phyloP scores from a whole-genome alignment of 2,888 invertebrate species.

The Xanthostigma xanthostigma region DNA sequence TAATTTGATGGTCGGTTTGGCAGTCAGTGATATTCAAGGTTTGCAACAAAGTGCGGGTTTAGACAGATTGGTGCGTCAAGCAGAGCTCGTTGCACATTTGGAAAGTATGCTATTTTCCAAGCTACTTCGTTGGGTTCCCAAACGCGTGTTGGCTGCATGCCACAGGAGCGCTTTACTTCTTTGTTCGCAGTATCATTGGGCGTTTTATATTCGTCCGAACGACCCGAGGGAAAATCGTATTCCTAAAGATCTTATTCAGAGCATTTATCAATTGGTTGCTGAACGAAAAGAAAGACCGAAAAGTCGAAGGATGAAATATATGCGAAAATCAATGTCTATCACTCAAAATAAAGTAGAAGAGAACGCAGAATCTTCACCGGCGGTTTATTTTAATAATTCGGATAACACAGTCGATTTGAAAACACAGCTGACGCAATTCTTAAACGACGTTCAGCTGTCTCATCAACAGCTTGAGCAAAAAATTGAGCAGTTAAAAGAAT shows the following conservation, averaged over 20 bases:
- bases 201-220: slow-evolving; percentile 63
- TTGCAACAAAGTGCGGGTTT: slow-evolving; percentile 65
- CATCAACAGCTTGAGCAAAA: slow-evolving; percentile 5
- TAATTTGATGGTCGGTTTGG: slow-evolving; percentile 69
- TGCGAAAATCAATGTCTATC: slow-evolving; percentile 28
- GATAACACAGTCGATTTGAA: not conserved
- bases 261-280: slow-evolving; percentile 58
- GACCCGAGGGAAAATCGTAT: slow-evolving; percentile 67
- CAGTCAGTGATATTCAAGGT: slow-evolving; percentile 75
- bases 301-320: slow-evolving; percentile 33
- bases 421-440: slow-evolving; percentile 6
- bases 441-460: slow-evolving; percentile 6
- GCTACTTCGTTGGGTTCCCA: slow-evolving; percentile 40
- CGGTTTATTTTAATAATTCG: slow-evolving; percentile 4
- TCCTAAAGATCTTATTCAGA: slow-evolving; percentile 59
- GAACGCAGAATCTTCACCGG: too few species aligned
- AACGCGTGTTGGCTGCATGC: slow-evolving; percentile 45
- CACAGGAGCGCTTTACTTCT: slow-evolving; percentile 61
- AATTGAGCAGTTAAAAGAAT: slow-evolving; percentile 2
- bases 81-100: slow-evolving; percentile 64
- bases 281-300: slow-evolving; percentile 46
- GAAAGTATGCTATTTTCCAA: slow-evolving; percentile 73
- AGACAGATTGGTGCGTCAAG: slow-evolving; percentile 65
- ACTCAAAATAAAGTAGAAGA: slow-evolving; percentile 28
- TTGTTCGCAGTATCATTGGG: slow-evolving; percentile 55